These are phyloP conservation scores for Galagoides demidoff DNA, from an alignment of 2,797 vertebrate species.

Conservation along the genomic window DNA sequence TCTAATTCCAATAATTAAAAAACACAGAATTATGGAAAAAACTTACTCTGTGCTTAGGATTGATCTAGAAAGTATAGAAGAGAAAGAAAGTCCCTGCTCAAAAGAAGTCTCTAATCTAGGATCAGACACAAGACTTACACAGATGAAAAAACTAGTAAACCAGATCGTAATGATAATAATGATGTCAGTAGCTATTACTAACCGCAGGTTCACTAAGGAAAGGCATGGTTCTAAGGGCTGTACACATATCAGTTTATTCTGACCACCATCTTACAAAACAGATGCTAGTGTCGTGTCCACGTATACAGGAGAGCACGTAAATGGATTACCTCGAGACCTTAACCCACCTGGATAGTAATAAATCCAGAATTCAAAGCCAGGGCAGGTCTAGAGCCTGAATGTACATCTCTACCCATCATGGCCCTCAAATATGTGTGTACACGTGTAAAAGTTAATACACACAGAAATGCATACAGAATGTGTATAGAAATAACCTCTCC, in stretches of 20 bases:
- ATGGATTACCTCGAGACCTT: not conserved
- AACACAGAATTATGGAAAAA: not conserved
- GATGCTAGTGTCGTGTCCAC: not conserved
- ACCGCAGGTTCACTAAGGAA: not conserved
- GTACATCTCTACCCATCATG: not conserved
- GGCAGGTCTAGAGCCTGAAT: not conserved
- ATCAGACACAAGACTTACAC: not conserved
- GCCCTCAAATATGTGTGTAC: not conserved
- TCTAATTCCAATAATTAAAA: conserved; percentile 37
- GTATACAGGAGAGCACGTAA: not conserved
- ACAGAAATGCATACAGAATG: not conserved
- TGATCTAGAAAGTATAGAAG: not conserved
- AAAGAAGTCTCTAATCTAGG: conserved; percentile 5
- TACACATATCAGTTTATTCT: not conserved
- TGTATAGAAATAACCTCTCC: not conserved
- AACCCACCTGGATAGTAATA: not conserved
- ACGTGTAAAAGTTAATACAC: not conserved
- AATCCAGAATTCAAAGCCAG: not conserved
- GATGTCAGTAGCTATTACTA: not conserved
- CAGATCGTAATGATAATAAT: not conserved
- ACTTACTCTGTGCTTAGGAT: not conserved
- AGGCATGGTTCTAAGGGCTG: not conserved
- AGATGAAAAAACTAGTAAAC: not conserved
- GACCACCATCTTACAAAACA: not conserved
- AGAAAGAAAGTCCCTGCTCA: not conserved